A percentile compares a stretch with the other conserved stretches of the same genome.
Evolutionary conservation across 2,888 invertebrate genomes (phyloP).

Genomic region (Sphaerophoria taeniata): DNA sequence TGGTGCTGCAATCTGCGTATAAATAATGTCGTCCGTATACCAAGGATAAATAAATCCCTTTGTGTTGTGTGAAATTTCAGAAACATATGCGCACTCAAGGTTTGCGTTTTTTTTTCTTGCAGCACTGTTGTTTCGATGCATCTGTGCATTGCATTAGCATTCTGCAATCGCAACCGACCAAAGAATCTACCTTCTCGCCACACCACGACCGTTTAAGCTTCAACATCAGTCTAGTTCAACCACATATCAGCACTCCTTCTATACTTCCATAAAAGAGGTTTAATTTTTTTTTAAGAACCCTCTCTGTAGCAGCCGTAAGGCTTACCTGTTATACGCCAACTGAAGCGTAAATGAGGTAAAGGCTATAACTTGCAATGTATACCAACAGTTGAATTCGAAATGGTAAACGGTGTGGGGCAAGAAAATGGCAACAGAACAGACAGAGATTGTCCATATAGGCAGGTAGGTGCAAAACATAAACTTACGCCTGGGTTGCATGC

Average conservation of each 20-base stretch:
- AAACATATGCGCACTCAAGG: slow-evolving; percentile 47
- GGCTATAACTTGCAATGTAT: slow-evolving; percentile 43
- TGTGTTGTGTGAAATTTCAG: slow-evolving; percentile 49
- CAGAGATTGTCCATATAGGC: slow-evolving; percentile 40
- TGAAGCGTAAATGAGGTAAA: slow-evolving; percentile 70
- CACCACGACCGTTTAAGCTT: background rate
- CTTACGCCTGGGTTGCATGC: slow-evolving; percentile 18
- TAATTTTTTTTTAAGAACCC: slow-evolving; percentile 32
- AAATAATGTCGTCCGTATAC: background rate
- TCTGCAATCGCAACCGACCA: slow-evolving; percentile 46
- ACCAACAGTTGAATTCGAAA: slow-evolving; percentile 25
- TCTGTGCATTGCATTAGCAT: slow-evolving; percentile 62
- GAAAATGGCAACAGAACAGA: slow-evolving; percentile 25
- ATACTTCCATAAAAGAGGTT: background rate
- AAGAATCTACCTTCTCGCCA: slow-evolving; percentile 16
- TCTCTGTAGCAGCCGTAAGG: too few species aligned
- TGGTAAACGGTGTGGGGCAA: slow-evolving; percentile 19
- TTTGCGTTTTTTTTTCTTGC: background rate
- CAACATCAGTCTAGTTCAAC: slow-evolving; percentile 25
- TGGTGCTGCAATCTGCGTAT: slow-evolving; percentile 38
- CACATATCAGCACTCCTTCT: slow-evolving; percentile 47
- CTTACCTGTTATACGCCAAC: slow-evolving; percentile 27
- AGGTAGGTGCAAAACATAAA: background rate
- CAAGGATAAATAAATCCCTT: slow-evolving; percentile 65
- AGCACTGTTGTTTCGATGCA: slow-evolving; percentile 4